These are phyloP conservation scores for Pogonophryne albipinna DNA, from an alignment of 2,797 vertebrate genomes.

Conservation along the genomic window DNA sequence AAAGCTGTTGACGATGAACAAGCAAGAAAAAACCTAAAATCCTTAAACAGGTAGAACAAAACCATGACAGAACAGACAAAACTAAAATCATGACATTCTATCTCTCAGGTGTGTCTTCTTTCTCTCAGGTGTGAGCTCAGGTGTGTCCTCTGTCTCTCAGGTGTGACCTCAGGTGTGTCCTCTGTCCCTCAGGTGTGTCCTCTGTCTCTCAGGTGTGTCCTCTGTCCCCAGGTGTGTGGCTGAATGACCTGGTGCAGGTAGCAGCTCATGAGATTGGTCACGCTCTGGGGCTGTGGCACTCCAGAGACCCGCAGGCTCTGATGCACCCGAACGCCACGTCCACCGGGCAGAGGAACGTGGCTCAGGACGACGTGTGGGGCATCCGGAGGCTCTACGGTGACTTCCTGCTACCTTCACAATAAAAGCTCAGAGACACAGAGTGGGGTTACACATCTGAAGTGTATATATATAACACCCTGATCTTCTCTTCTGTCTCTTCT, in stretches of 20 bases:
- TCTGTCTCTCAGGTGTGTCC: neutral
- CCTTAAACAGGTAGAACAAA: too few species aligned
- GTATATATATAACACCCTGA: neutral
- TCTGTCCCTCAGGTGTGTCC: neutral
- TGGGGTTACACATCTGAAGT: neutral
- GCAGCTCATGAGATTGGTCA: constrained; percentile 90
- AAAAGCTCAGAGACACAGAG: neutral
- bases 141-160: neutral
- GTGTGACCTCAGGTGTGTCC: too few species aligned
- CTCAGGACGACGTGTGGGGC: constrained; percentile 88
- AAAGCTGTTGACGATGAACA: too few species aligned
- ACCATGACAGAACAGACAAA: too few species aligned
- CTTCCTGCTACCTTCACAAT: neutral
- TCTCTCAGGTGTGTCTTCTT: neutral
- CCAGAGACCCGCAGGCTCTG: constrained; percentile 82
- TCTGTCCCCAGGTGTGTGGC: constrained; percentile 84
- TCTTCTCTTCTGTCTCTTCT: neutral
- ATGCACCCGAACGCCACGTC: constrained; percentile 91
- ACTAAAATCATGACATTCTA: too few species aligned
- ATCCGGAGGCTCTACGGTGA: constrained; percentile 89
- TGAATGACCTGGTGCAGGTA: constrained; percentile 90
- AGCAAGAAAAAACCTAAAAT: too few species aligned
- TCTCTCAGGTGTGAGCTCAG: too few species aligned
- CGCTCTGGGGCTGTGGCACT: constrained; percentile 89
- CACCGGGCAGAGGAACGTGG: constrained; percentile 85